Conservation (phyloP, 1,140 invertebrate species). For the Penaeus indicus region DNA sequence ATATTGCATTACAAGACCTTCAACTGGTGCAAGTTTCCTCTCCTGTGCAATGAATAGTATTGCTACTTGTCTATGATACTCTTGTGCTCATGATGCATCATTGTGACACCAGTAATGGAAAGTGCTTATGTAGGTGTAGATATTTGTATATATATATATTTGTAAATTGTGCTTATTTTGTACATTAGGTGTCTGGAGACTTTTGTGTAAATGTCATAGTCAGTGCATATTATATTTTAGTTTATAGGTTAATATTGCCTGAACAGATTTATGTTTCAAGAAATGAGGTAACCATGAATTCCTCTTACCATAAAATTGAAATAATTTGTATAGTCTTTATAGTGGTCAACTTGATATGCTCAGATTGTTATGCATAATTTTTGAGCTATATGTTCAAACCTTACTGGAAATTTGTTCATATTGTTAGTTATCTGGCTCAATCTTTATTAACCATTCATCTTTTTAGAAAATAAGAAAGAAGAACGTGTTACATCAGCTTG, state of each 20-base stretch:
- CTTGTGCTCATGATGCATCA: constrained; percentile 49
- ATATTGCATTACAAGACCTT: too few relatives aligned
- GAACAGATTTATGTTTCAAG: too few relatives aligned
- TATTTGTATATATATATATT: constrained; percentile 61
- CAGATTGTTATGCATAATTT: too few relatives aligned
- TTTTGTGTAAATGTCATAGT: constrained; percentile 56
- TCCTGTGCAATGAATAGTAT: constrained; percentile 10
- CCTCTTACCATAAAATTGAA: background rate
- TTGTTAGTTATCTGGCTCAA: too few relatives aligned
- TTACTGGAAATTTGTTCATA: too few relatives aligned
- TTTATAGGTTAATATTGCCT: constrained; percentile 3
- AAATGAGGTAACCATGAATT: background rate
- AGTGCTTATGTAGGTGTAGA: constrained; percentile 56
- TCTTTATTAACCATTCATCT: too few relatives aligned
- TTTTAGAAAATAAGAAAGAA: too few relatives aligned
- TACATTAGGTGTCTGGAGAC: constrained; percentile 46
- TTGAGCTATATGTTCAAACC: too few relatives aligned
- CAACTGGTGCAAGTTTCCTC: too few relatives aligned
- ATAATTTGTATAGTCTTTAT: too few relatives aligned
- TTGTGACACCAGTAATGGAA: constrained; percentile 21
- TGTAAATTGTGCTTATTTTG: constrained; percentile 63
- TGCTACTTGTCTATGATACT: constrained; percentile 35
- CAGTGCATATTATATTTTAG: constrained; percentile 24
- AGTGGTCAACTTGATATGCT: too few relatives aligned
- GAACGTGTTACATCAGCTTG: too few relatives aligned